Percentiles rank a stretch among this genome's conserved stretches.
These are phyloP conservation scores for Vannuccia rotundouncinata DNA, from an alignment of 2,888 invertebrate species.

Conservation along the genomic window DNA sequence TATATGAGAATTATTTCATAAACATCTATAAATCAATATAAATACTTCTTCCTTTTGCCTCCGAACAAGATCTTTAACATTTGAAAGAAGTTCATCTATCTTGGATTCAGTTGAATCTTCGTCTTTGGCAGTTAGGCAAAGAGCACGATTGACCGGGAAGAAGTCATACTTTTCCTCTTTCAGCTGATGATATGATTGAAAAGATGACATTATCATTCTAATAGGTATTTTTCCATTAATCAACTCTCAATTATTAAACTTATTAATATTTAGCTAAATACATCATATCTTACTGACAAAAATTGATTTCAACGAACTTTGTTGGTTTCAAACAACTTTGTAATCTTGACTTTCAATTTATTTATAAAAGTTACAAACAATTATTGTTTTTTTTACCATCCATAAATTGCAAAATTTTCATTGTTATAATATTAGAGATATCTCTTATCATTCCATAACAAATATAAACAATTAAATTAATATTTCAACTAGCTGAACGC, in stretches of 20 bases:
- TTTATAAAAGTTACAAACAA: no score
- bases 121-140: conserved; percentile 55
- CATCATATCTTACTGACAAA: no score
- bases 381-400: neutral
- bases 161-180: conserved; percentile 51
- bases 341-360: no score
- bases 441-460: neutral
- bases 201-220: neutral
- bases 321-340: no score
- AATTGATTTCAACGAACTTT: no score
- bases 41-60: conserved; percentile 54
- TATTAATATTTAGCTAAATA: neutral
- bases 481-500: no score
- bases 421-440: neutral
- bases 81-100: conserved; percentile 52
- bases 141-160: conserved; percentile 55
- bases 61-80: conserved; percentile 52
- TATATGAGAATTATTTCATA: no score
- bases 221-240: neutral
- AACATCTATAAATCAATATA: no score
- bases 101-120: conserved; percentile 56
- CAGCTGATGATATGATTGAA: conserved; percentile 41
- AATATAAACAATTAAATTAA: neutral
- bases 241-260: neutral
- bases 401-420: neutral